Evolutionary conservation across 2,797 vertebrate species (phyloP).

Genomic region (Coranthus polyacanthus): DNA sequence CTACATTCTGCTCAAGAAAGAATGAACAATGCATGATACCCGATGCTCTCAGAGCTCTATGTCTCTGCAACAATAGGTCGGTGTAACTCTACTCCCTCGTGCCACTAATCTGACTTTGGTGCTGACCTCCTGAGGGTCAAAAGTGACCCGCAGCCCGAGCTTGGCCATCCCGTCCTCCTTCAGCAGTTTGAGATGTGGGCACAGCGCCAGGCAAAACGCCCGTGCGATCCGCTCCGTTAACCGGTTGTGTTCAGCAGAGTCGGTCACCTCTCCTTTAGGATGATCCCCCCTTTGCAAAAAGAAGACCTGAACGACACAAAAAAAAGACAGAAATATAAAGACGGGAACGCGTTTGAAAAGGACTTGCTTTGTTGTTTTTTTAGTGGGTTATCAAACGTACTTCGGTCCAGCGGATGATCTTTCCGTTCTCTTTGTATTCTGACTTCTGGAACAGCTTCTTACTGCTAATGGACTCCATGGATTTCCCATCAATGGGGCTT

Average conservation of each 20-base stretch:
- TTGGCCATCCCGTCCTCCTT: constrained; percentile 99
- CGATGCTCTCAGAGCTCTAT: neutral
- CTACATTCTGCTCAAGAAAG: too few relatives aligned
- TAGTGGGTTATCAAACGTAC: constrained; percentile 68
- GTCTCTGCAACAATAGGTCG: neutral
- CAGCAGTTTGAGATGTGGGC: constrained; percentile 94
- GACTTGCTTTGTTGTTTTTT: neutral
- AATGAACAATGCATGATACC: neutral
- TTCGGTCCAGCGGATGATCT: constrained; percentile 99
- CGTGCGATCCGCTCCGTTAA: constrained; percentile 94
- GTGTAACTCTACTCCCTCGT: neutral
- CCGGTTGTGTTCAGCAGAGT: constrained; percentile 93
- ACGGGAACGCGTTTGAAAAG: neutral
- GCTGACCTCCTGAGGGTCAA: constrained; percentile 93
- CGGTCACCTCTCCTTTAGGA: constrained; percentile 85
- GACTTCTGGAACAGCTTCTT: constrained; percentile 97
- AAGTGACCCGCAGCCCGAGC: constrained; percentile 93
- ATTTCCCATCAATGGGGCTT: constrained; percentile 97
- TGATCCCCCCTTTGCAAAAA: constrained; percentile 92
- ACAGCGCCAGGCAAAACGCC: constrained; percentile 94
- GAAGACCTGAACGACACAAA: constrained; percentile 87
- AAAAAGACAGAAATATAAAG: constrained; percentile 6
- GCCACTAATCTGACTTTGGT: neutral
- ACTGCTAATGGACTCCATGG: constrained; percentile 96
- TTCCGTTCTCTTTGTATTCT: constrained; percentile 97